phyloP scores from a whole-genome alignment of 1,140 invertebrate species.

The Leptinotarsa undecemlineata region DNA sequence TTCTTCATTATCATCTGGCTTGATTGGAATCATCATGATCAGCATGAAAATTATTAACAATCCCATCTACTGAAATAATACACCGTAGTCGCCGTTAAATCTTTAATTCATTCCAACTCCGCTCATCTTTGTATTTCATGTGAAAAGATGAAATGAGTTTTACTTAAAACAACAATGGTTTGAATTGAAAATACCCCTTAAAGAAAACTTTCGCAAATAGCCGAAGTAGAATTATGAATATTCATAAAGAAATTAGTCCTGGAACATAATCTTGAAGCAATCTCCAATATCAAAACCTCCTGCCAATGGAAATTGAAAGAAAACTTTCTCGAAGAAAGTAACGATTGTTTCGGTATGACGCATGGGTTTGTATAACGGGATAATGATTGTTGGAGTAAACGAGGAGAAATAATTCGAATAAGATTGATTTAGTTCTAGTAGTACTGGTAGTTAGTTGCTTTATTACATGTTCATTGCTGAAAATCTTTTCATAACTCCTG shows the following conservation, averaged over 20 bases:
- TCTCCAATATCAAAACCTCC: not conserved
- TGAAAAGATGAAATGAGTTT: slow-evolving; percentile 4
- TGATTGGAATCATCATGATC: too few relatives aligned
- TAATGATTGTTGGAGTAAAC: too few relatives aligned
- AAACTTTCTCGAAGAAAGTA: too few relatives aligned
- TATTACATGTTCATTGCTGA: too few relatives aligned
- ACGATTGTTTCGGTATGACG: too few relatives aligned
- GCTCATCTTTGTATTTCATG: slow-evolving; percentile 3
- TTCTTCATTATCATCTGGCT: too few relatives aligned
- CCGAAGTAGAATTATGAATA: not conserved
- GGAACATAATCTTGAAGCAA: not conserved
- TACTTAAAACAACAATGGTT: not conserved
- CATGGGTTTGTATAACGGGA: too few relatives aligned
- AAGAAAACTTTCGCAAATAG: not conserved
- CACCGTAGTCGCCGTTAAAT: not conserved
- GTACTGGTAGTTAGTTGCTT: too few relatives aligned
- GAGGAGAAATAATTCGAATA: too few relatives aligned
- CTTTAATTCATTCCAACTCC: not conserved
- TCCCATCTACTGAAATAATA: not conserved
- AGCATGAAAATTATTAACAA: not conserved
- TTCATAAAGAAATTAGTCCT: not conserved
- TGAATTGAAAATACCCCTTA: not conserved
- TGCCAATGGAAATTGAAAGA: not conserved
- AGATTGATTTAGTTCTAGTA: too few relatives aligned
- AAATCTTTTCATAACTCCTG: too few relatives aligned